A percentile compares a stretch with the other conserved stretches of the same genome.
Conservation (phyloP, 2,797 vertebrate genomes). For the Pseudopleuronectes americanus region DNA sequence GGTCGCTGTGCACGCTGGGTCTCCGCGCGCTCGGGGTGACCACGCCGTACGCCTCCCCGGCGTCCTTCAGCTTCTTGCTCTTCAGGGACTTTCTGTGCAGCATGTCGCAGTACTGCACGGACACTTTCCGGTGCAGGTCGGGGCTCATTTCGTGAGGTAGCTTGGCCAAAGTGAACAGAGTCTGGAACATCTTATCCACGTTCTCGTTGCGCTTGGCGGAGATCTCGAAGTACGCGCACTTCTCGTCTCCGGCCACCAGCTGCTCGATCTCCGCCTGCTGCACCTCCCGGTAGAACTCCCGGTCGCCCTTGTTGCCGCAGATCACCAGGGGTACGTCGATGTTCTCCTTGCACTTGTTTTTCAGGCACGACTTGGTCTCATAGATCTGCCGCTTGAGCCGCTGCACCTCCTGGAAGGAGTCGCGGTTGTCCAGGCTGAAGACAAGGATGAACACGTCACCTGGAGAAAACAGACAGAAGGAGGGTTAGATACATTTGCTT, state of each 20-base stretch:
- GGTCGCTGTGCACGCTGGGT: conserved; percentile 97
- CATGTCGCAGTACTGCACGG: conserved; percentile 93
- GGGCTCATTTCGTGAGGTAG: conserved; percentile 98
- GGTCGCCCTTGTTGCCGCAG: conserved; percentile 96
- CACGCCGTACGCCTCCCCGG: conserved; percentile 91
- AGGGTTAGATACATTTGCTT: background rate
- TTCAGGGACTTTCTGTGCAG: conserved; percentile 90
- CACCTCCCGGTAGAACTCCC: conserved; percentile 92
- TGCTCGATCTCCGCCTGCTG: conserved; percentile 90
- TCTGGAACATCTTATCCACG: conserved; percentile 96
- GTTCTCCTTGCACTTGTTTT: conserved; percentile 95
- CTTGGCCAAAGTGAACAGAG: conserved; percentile 93
- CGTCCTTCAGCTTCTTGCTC: conserved; percentile 86
- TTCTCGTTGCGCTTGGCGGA: conserved; percentile 96
- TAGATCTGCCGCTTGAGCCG: conserved; percentile 95
- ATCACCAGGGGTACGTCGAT: conserved; percentile 94
- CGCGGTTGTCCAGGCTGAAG: conserved; percentile 96
- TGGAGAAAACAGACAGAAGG: conserved; percentile 48
- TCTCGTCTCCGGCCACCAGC: conserved; percentile 88
- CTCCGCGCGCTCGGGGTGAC: conserved; percentile 94
- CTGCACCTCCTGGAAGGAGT: conserved; percentile 96
- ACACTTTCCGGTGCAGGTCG: conserved; percentile 94
- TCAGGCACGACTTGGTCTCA: conserved; percentile 96
- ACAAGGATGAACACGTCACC: conserved; percentile 97
- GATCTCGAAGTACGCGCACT: conserved; percentile 96